Evolutionary conservation across 2,888 invertebrate species (phyloP), one percentile per base, ranked within the genome.

Genomic region (Antitype chi): DNA sequence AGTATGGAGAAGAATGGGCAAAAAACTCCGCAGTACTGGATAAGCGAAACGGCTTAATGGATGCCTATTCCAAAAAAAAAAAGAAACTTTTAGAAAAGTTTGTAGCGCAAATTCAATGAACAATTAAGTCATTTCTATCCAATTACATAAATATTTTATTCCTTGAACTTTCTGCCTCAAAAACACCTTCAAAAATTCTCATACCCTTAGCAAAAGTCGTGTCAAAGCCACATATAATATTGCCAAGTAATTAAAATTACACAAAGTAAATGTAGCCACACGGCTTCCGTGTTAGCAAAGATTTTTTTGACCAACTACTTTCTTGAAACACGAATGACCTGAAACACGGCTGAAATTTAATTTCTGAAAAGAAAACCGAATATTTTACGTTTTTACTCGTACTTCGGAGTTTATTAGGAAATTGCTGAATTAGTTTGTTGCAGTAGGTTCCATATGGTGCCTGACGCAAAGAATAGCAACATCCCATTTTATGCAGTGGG

Each of bases 271-370:
- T 60, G 73, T 82, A 52, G 62, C 74, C 82, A 82, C 82, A 62
- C 52, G 67, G 67, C 57, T 86, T 84, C 63, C 88, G 88, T 87
- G 87, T 85, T 70, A 79, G 20, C 3, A 76, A 82, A 72, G 25
- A 63, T 75, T 78, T 86, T 86, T 85, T 86, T 70, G 9, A 79
- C 55, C 59, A 23, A 32, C 76, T 28, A 63, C 74, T 85, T 86
- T 75, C 74, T 75, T 53, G 59, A 67, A 79, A 64, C 88, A 88
- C 86, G 88, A 86, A 87, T 68, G 38, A 49, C 57, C 66, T 85
- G 78, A 69, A 81, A 80, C 78, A 76, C 69, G 78, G 69, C 78
- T 81, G 74, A 82, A 88, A 77, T 84, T 84, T 80, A 86, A 87
- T 85, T 84, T 82, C 78, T 86, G 70, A 70, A 80, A 85, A 78